Evolutionary conservation across 1,140 invertebrate species (phyloP).

Genomic region (Heliconius hewitsoni): DNA sequence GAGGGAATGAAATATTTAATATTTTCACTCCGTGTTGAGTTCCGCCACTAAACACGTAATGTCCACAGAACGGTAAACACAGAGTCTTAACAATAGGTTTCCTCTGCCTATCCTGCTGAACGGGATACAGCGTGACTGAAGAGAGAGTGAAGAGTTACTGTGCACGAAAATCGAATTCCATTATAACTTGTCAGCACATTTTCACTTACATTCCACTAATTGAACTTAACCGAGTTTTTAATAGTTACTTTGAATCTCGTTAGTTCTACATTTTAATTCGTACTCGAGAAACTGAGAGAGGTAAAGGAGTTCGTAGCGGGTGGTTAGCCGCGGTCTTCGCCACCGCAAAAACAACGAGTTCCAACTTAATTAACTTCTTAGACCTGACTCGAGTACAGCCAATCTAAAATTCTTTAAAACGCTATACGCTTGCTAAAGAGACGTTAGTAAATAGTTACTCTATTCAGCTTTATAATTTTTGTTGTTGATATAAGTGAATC

Average conservation of each 20-base stretch:
- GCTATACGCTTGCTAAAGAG: conserved; percentile 21
- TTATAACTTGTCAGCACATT: not conserved
- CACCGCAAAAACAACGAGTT: conserved; percentile 31
- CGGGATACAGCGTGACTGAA: no score
- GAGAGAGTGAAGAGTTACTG: no score
- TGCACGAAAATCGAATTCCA: not conserved
- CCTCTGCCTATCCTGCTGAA: no score
- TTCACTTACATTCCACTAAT: not conserved
- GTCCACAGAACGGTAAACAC: no score
- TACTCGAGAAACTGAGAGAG: conserved; percentile 16
- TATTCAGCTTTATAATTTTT: conserved; percentile 9
- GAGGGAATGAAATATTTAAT: no score
- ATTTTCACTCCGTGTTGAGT: no score
- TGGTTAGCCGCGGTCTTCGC: conserved; percentile 23
- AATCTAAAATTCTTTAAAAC: conserved; percentile 35
- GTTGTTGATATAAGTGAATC: not conserved
- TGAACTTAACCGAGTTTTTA: not conserved
- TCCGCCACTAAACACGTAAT: no score
- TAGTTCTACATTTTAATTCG: conserved; percentile 31
- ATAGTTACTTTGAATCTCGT: conserved; percentile 13
- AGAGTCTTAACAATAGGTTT: no score
- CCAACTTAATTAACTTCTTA: conserved; percentile 38
- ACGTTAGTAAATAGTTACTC: conserved; percentile 13
- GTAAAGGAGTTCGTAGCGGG: conserved; percentile 23
- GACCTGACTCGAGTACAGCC: conserved; percentile 33